phyloP scores from a whole-genome alignment of 2,113 vertebrate species.

The Oenanthe melanoleuca region DNA sequence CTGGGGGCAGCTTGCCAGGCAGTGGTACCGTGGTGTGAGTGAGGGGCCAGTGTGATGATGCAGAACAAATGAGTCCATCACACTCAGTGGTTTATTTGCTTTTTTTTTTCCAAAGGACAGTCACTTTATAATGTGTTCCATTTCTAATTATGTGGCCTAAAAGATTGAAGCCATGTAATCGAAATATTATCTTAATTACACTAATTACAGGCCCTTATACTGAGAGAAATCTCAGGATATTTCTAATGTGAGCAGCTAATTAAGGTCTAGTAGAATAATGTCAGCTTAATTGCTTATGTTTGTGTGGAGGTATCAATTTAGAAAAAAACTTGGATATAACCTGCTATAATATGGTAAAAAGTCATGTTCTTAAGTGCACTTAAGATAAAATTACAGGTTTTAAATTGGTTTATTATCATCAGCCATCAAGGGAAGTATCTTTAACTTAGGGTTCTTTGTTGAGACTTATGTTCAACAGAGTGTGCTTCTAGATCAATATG shows the following conservation, averaged over 20 bases:
- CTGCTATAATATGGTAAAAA: neutral
- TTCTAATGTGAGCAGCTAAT: constrained; percentile 62
- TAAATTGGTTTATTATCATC: neutral
- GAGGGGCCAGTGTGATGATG: neutral
- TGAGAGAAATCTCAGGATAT: constrained; percentile 45
- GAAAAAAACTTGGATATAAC: neutral
- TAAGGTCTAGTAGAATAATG: constrained; percentile 54
- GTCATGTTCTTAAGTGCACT: neutral
- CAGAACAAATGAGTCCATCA: neutral
- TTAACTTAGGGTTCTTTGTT: neutral
- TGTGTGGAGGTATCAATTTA: constrained; percentile 45
- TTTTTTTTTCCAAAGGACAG: neutral
- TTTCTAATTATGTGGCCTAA: constrained; percentile 39
- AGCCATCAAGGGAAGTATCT: neutral
- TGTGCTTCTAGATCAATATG: neutral
- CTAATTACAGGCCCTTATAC: constrained; percentile 57
- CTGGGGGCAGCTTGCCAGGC: neutral
- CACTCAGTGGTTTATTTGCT: neutral
- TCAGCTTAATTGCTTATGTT: constrained; percentile 36
- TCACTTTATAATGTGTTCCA: constrained; percentile 11
- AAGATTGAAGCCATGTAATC: constrained; percentile 49
- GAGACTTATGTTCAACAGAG: neutral
- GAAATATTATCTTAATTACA: constrained; percentile 69
- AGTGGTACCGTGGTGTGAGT: neutral
- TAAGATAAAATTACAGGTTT: neutral